Evolutionary conservation across 2,113 vertebrate genomes (phyloP), one percentile per base, ranked within the genome.

Genomic region (Lampris incognitus): DNA sequence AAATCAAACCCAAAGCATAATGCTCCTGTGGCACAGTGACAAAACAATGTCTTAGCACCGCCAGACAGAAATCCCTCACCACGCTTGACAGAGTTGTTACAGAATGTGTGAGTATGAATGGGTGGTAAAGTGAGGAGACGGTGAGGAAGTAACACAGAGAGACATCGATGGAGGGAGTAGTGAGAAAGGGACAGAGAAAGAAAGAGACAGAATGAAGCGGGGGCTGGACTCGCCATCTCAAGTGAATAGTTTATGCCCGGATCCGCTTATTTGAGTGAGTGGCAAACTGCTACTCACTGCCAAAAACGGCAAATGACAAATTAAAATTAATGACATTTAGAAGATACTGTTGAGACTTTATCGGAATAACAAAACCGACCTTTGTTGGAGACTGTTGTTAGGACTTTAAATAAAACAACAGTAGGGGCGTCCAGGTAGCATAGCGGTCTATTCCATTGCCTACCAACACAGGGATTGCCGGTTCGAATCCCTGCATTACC

Each of bases 321-420:
- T 90, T 86, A 84, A 85, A 84, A 88, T 87, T 4, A 91, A 92
- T 88, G 80, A 89, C 88, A 58, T 72, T 72, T 59, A 66, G 79
- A 71, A 72, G 70, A 80, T 50, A 81, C 75, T 24, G 69, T 49
- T 49, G 56, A 81, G 83, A 77, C 55, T 74, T 92, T 89, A 90
- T 74, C 69, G 51, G 74, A 83, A 74, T 84, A 87, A 85, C 66
- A 86, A 66, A 24, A 42, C 59, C 13, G 37, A 83, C 71, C 60
- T 80, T 62, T 71, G 75, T 60, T 48, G 59, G 65, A 69, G 58
- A 70, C 68, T 70, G 73, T 59, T 71, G 74, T 60, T 38, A 51
- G 62, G 52, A 79, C 24, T 24, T 24, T 24, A 24, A 24, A 24
- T 24, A 24, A 24, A 24, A 24, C 24, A 24, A 24, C 24, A 24